phyloP scores from a whole-genome alignment of 2,888 invertebrate species.

The Trachelus iudaicus region DNA sequence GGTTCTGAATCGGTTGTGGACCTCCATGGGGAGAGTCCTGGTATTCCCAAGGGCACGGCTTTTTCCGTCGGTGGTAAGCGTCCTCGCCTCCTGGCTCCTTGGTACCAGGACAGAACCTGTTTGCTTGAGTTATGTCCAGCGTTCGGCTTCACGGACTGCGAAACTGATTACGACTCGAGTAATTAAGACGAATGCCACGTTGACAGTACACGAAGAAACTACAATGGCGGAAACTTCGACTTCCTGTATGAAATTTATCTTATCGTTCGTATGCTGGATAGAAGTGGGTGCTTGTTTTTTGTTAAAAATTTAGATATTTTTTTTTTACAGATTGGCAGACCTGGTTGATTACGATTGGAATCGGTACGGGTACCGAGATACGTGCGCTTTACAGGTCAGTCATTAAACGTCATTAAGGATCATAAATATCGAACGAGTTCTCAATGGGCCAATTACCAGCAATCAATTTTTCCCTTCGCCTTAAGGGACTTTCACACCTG shows the following conservation, averaged over 20 bases:
- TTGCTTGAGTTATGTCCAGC: constrained; percentile 8
- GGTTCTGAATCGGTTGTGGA: constrained; percentile 2
- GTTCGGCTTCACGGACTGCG: constrained; percentile 10
- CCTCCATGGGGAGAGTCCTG: background rate
- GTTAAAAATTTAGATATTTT: no score
- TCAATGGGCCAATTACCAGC: background rate
- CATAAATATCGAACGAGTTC: background rate
- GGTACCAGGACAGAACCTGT: constrained; percentile 8
- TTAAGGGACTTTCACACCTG: background rate
- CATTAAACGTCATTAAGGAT: background rate
- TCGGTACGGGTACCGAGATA: background rate
- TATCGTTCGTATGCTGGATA: no score
- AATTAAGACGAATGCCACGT: constrained; percentile 6
- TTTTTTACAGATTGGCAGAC: background rate
- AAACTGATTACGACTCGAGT: constrained; percentile 10
- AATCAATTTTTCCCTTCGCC: background rate
- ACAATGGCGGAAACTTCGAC: background rate
- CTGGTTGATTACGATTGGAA: background rate
- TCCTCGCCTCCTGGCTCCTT: background rate
- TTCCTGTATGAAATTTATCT: background rate
- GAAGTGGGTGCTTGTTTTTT: no score
- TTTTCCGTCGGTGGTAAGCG: background rate
- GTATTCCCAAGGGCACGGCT: constrained; percentile 7
- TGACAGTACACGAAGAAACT: background rate
- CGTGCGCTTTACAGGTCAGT: background rate